Conservation (phyloP, 2,888 invertebrate species). For the Calameuta filiformis region DNA sequence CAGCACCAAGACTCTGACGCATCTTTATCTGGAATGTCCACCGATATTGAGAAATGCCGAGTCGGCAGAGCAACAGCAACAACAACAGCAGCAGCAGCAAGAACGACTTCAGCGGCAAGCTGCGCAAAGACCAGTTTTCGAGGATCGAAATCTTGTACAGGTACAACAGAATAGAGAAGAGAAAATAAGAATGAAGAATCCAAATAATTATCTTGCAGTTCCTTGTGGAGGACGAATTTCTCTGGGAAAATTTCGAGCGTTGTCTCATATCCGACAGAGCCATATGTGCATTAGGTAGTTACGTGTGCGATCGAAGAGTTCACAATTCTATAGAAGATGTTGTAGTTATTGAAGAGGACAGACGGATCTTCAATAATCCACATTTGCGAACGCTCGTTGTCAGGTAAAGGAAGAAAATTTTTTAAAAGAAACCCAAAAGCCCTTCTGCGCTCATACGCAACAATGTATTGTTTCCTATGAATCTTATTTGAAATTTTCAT, state of each 20-base stretch:
- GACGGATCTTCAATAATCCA: constrained; percentile 54
- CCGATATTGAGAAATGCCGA: constrained; percentile 31
- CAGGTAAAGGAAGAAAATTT: constrained; percentile 38
- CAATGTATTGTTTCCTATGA: background rate
- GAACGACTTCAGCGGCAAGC: constrained; percentile 36
- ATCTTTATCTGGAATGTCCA: constrained; percentile 69
- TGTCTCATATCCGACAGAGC: constrained; percentile 55
- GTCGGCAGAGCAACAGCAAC: constrained; percentile 19
- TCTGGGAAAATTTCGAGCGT: constrained; percentile 33
- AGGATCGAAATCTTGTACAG: constrained; percentile 46
- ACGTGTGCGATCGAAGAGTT: constrained; percentile 46
- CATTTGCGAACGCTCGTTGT: constrained; percentile 59
- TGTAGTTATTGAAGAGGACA: constrained; percentile 46
- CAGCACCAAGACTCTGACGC: constrained; percentile 67
- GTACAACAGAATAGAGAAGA: constrained; percentile 23
- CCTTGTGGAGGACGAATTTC: constrained; percentile 31
- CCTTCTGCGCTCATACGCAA: background rate
- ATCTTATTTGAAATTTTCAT: background rate
- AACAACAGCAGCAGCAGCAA: constrained; percentile 37
- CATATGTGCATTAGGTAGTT: constrained; percentile 55
- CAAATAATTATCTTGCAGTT: constrained; percentile 23
- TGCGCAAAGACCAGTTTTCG: constrained; percentile 41
- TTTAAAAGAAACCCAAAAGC: background rate
- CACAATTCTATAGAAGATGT: constrained; percentile 44
- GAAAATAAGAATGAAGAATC: background rate